Evolutionary conservation across 2,797 vertebrate species (phyloP).

Genomic region (Peromyscus melanophrys): DNA sequence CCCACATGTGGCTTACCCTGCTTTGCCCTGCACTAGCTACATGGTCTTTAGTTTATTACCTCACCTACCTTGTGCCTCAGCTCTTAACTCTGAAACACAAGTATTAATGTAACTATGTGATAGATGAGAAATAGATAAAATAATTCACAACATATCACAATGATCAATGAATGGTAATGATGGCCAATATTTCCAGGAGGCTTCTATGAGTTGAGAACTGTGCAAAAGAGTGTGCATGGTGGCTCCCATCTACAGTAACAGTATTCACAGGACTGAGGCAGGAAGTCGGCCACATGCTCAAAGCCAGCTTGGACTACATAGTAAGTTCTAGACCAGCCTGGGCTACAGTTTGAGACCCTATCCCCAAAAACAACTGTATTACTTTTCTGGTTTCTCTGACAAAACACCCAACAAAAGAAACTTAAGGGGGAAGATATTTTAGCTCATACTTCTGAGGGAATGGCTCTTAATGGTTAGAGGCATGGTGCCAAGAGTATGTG

Average conservation of each 20-base stretch:
- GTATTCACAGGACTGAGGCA: not conserved
- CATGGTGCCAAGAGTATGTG: not conserved
- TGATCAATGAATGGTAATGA: not conserved
- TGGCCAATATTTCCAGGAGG: not conserved
- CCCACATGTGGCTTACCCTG: not conserved
- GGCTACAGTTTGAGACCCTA: not conserved
- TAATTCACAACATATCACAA: not conserved
- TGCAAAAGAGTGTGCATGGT: not conserved
- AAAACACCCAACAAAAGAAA: not conserved
- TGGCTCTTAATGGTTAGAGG: no score
- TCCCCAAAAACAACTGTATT: not conserved
- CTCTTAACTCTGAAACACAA: not conserved
- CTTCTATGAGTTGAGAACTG: not conserved
- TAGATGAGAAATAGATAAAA: not conserved
- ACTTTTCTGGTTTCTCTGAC: not conserved
- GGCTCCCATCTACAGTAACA: not conserved
- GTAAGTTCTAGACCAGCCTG: not conserved
- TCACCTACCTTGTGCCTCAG: conserved; percentile 43
- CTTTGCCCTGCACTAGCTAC: not conserved
- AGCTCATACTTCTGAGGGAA: not conserved
- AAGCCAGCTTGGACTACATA: not conserved
- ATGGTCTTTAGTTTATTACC: conserved; percentile 1
- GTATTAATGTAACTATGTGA: not conserved
- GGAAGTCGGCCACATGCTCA: not conserved
- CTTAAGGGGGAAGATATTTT: no score